Evolutionary conservation across 2,888 invertebrate species (phyloP).

Genomic region (Notocelia uddmanniana): DNA sequence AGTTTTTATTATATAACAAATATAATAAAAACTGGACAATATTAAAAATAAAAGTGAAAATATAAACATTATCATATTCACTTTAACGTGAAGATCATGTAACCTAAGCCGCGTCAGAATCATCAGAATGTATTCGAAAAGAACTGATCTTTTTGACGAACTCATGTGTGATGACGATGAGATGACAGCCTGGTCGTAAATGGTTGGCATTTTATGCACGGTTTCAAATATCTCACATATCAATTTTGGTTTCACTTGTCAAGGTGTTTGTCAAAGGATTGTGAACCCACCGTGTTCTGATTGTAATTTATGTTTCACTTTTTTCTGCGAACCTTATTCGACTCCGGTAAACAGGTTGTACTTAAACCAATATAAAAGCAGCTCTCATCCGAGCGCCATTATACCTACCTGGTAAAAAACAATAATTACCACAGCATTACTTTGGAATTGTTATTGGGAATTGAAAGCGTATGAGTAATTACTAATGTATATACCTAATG

Average conservation of each 20-base stretch:
- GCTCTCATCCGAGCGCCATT: constrained; percentile 28
- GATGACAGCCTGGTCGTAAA: constrained; percentile 41
- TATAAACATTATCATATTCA: neutral
- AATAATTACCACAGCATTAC: constrained; percentile 36
- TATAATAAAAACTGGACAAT: too few relatives aligned
- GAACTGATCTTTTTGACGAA: constrained; percentile 26
- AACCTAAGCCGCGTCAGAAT: constrained; percentile 14
- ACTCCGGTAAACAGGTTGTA: constrained; percentile 4
- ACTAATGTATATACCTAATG: constrained; percentile 34
- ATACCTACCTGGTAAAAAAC: constrained; percentile 33
- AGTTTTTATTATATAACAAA: too few relatives aligned
- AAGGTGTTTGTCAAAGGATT: constrained; percentile 8
- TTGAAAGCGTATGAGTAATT: constrained; percentile 35
- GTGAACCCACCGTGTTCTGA: neutral
- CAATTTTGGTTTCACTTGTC: constrained; percentile 30
- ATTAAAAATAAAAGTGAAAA: neutral
- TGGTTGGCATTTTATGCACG: constrained; percentile 49
- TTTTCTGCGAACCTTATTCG: constrained; percentile 16
- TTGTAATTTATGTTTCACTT: constrained; percentile 22
- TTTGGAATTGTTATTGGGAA: constrained; percentile 31
- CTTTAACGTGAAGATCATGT: constrained; percentile 10
- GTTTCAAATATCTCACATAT: constrained; percentile 49
- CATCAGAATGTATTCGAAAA: constrained; percentile 3
- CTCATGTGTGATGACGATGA: constrained; percentile 14
- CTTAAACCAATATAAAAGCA: constrained; percentile 28